Evolutionary conservation across 2,888 invertebrate genomes (phyloP), one percentile per base, ranked within the genome.

Genomic region (Rhagonycha fulva): DNA sequence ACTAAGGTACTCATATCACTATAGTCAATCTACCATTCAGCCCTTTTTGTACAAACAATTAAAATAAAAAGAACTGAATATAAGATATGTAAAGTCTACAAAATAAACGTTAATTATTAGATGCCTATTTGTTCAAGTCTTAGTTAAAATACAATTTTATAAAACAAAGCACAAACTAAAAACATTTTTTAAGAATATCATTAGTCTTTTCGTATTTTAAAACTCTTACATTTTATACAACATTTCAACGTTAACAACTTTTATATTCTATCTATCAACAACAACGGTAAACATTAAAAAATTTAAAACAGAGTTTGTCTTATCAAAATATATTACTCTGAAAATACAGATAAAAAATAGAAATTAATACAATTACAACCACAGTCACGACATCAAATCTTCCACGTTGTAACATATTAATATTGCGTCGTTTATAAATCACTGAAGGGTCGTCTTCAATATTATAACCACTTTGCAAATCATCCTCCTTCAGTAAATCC

Each of bases 321-420:
- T 63, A 63, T 71, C 71, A 82, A 84, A 84, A 84, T 63, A 63
- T 63, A 63, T 63, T 14, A 9, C 63, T 63, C n/a, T 63, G 23
- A 63, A 63, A 63, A 63, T 63, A 85, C 76, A 85, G 81, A 78
- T 81, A 80, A 70, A 85, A 69, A 79, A 86, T 80, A 23, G 85
- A 85, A 77, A 85, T 79, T 77, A 83, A 74, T 62, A 83, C 74
- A 81, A 85, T 82, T 70, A 84, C 73, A 73, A 83, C 79, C 74
- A 84, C 80, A 68, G 82, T 80, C 75, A 84, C 78, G 68, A 82
- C 62, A 76, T 85, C 84, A 67, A 79, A 76, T 71, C 32, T 68
- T 24, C 70, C 47, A 66, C 67, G 72, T 66, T 32, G 61, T 28
- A 70, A 14, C 23, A 24, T 69, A 14, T 62, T 71, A 14, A 32